Base-by-base conservation (phyloP, 2,888 invertebrate genomes). In the Alsophila aescularia region DNA sequence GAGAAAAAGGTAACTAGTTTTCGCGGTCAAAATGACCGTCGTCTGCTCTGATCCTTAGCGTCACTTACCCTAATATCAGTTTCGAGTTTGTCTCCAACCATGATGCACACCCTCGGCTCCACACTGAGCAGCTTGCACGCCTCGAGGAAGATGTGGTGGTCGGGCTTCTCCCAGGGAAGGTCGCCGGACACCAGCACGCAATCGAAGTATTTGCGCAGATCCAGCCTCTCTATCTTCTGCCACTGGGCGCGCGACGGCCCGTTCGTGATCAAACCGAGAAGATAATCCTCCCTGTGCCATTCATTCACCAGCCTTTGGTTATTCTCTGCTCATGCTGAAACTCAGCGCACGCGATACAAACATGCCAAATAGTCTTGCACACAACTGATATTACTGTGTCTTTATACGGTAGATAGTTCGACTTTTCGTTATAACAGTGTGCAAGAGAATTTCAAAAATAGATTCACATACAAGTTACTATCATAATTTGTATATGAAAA, bases 1-100 rank as follows among this genome's bases (percentile, higher is more conserved):
- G n/a, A n/a, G n/a, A n/a, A n/a, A n/a, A n/a, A n/a, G n/a, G n/a
- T n/a, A n/a, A n/a, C n/a, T n/a, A n/a, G n/a, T n/a, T n/a, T n/a
- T n/a, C n/a, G n/a, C n/a, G n/a, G n/a, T n/a, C n/a, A n/a, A n/a
- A n/a, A n/a, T n/a, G n/a, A n/a, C n/a, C n/a, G n/a, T n/a, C n/a
- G n/a, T n/a, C n/a, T n/a, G n/a, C n/a, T n/a, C n/a, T n/a, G n/a
- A n/a, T n/a, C n/a, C n/a, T n/a, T n/a, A n/a, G n/a, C n/a, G 24
- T 24, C 5, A 24, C 58, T 59, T 69, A 94, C 94, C 87, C 95
- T 93, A 72, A 97, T 96, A 83, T 97, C 97, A 31, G 97, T 97
- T 82, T 97, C 96, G 67, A 97, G 85, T 80, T 96, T 96, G 80
- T 97, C 97, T 40, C 97, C 97, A 73, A 97, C 95, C 96, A 97